Conservation (phyloP, 2,113 vertebrate genomes). For the Egretta garzetta region DNA sequence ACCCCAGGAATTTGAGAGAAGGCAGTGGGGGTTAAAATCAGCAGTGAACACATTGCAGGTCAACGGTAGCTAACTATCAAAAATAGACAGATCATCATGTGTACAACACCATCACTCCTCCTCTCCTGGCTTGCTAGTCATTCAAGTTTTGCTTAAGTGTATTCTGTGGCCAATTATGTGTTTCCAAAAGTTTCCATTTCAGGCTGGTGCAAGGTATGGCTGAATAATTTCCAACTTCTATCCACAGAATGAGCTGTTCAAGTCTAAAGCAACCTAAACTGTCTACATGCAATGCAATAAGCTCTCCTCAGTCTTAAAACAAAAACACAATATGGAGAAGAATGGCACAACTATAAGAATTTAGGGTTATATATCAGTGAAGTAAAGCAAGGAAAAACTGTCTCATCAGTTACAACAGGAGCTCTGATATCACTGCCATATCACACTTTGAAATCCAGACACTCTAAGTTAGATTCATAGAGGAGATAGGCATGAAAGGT, state of each 20-base stretch:
- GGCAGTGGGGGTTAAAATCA: neutral
- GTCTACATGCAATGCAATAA: neutral
- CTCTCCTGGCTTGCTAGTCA: neutral
- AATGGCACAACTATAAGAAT: neutral
- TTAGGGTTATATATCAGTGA: neutral
- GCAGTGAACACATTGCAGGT: neutral
- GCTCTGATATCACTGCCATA: neutral
- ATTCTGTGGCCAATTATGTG: neutral
- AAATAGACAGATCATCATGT: neutral
- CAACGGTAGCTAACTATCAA: neutral
- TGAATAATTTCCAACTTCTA: neutral
- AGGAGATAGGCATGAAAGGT: neutral
- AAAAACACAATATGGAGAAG: neutral
- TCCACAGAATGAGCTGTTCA: neutral
- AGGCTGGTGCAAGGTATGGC: neutral
- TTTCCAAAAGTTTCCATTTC: neutral
- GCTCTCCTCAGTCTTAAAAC: neutral
- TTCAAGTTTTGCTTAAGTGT: neutral
- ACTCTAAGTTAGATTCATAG: neutral
- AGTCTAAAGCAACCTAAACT: neutral
- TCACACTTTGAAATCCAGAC: neutral
- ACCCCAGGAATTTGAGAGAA: neutral
- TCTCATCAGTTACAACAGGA: neutral
- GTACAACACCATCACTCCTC: neutral
- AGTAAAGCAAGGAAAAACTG: neutral